Evolutionary conservation across 2,113 vertebrate species (phyloP).

Genomic region (Pao palembangensis): DNA sequence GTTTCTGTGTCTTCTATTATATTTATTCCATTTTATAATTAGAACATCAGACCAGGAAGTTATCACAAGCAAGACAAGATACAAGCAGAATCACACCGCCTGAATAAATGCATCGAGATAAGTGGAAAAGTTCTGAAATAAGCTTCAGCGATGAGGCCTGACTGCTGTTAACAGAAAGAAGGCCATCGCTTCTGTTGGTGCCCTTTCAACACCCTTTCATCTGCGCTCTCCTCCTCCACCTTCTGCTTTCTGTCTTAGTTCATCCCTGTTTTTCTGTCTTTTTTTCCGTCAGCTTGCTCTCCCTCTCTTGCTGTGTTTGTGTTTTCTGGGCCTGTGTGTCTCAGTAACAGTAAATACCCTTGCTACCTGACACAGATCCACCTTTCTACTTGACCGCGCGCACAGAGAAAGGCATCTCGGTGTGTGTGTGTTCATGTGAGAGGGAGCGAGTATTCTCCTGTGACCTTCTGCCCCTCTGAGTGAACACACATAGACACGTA

Average conservation of each 20-base stretch:
- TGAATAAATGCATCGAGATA: too few relatives aligned
- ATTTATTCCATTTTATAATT: too few relatives aligned
- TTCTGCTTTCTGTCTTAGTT: slow-evolving; percentile 20
- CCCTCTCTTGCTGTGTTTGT: slow-evolving; percentile 45
- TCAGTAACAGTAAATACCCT: slow-evolving; percentile 72
- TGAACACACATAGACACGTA: slow-evolving; percentile 30
- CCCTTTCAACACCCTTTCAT: not conserved
- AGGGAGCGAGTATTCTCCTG: slow-evolving; percentile 56
- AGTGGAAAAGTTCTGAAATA: too few relatives aligned
- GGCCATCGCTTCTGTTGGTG: not conserved
- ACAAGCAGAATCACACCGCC: too few relatives aligned
- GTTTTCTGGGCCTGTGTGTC: slow-evolving; percentile 56
- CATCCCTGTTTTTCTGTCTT: not conserved
- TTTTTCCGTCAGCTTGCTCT: not conserved
- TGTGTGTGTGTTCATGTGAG: slow-evolving; percentile 11
- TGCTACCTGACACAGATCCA: slow-evolving; percentile 71
- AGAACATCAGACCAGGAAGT: too few relatives aligned
- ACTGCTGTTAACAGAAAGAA: not conserved
- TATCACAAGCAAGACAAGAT: too few relatives aligned
- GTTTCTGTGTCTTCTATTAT: too few relatives aligned
- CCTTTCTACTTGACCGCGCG: slow-evolving; percentile 71
- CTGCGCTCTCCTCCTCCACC: slow-evolving; percentile 3
- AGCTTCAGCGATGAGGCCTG: not conserved
- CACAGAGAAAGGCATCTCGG: slow-evolving; percentile 54
- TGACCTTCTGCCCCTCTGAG: slow-evolving; percentile 61